Base-by-base conservation (phyloP, 2,888 invertebrate species). In the Noctua pronuba region DNA sequence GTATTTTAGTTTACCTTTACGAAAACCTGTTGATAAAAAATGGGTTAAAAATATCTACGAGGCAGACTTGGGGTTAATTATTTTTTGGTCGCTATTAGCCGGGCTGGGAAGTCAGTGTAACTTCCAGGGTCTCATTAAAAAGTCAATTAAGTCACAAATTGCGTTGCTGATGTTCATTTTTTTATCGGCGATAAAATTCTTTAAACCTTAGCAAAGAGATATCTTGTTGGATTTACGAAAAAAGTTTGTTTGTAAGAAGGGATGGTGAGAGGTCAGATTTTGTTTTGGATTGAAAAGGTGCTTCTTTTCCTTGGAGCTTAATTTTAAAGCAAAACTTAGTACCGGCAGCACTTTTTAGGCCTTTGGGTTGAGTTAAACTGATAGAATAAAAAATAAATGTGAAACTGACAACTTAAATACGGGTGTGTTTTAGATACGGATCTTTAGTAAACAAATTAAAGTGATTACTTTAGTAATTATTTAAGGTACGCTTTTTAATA, bases 111-210 rank as follows among this genome's bases (percentile, higher is more conserved):
- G 72, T 75, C 58, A 28, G 49, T 55, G 55, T 66, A 70, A 77
- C 64, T 79, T 79, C 77, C 70, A 68, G 44, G 66, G 77, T 77
- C 66, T 81, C 79, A 86, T 81, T 86, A 86, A 78, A 86, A 88
- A 88, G 64, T 76, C 88, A 86, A 86, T 85, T 87, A 87, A 79
- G 65, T 75, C 64, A 83, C 86, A 85, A 85, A 86, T 88, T 79
- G 77, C 75, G 83, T 68, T 69, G 64, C 71, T 67, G 73, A 69
- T 77, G 79, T 77, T 78, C 65, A 72, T 72, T 70, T 79, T 81
- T 87, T 82, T 76, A 85, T 79, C 31, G 83, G 28, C 68, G 64
- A 71, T 85, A 77, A 87, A 80, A 71, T 69, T 67, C 52, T 67
- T 44, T 55, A n/a, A 21, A 35, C n/a, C 66, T 76, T 72, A 68